These are phyloP conservation scores for Brachyrhaphis roseni DNA, from an alignment of 2,797 vertebrate genomes.

Conservation along the genomic window DNA sequence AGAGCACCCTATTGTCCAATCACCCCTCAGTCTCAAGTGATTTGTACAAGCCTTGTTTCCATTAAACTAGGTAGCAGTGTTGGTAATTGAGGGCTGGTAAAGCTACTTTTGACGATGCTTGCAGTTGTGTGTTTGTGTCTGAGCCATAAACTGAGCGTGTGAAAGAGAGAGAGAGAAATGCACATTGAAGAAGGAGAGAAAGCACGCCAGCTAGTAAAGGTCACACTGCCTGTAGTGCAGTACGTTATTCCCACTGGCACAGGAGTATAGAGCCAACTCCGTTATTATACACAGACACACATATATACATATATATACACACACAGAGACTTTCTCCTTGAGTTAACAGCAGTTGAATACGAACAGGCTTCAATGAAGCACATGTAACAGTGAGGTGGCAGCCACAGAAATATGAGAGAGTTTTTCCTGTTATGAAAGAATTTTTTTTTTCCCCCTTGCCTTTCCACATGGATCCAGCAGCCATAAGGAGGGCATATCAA, in stretches of 20 bases:
- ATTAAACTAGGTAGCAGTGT: conserved; percentile 61
- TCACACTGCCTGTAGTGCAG: conserved; percentile 76
- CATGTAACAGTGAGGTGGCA: conserved; percentile 61
- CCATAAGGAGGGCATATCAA: conserved; percentile 18
- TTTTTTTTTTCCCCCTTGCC: conserved; percentile 29
- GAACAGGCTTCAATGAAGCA: conserved; percentile 67
- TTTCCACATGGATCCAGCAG: conserved; percentile 48
- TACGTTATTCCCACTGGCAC: conserved; percentile 74
- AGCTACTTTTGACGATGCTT: conserved; percentile 52
- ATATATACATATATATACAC: conserved; percentile 12
- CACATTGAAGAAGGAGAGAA: conserved; percentile 41
- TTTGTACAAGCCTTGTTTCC: conserved; percentile 58
- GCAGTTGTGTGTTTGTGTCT: conserved; percentile 44
- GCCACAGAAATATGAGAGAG: conserved; percentile 53
- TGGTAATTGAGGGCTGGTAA: conserved; percentile 66
- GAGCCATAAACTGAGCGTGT: conserved; percentile 45
- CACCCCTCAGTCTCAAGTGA: conserved; percentile 39
- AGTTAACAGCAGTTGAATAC: conserved; percentile 69
- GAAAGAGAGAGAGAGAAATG: conserved; percentile 38
- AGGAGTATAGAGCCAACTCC: conserved; percentile 70
- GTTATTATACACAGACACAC: conserved; percentile 58
- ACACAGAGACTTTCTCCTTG: conserved; percentile 59
- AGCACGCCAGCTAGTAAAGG: conserved; percentile 72
- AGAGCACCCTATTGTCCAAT: conserved; percentile 49
- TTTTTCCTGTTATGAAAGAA: conserved; percentile 52